phyloP scores from a whole-genome alignment of 2,888 invertebrate genomes.

The Plagodis pulveraria region DNA sequence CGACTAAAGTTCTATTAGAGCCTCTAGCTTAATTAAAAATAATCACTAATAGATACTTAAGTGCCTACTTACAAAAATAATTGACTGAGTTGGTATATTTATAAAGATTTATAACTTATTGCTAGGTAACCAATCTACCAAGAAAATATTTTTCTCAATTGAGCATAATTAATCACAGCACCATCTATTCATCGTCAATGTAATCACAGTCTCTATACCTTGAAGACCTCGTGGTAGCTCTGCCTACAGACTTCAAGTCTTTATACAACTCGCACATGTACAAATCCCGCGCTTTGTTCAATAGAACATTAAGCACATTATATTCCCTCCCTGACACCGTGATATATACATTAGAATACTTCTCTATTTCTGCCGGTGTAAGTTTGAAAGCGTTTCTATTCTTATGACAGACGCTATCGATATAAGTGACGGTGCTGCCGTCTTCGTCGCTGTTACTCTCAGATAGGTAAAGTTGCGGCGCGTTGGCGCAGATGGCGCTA shows the following conservation, averaged over 20 bases:
- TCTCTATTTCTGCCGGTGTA: slow-evolving; percentile 53
- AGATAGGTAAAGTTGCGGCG: slow-evolving; percentile 12
- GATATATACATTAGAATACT: slow-evolving; percentile 52
- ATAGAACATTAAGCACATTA: slow-evolving; percentile 55
- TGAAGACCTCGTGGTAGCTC: slow-evolving; percentile 42
- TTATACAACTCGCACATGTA: slow-evolving; percentile 57
- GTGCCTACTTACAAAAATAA: too few species aligned
- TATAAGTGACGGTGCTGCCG: slow-evolving; percentile 50
- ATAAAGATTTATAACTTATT: too few species aligned
- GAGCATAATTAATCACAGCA: neutral
- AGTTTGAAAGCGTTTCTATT: slow-evolving; percentile 39
- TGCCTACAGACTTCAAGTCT: slow-evolving; percentile 56
- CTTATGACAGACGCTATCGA: slow-evolving; percentile 32
- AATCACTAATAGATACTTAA: too few species aligned
- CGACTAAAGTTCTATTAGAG: too few species aligned
- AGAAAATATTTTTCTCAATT: neutral
- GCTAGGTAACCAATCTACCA: neutral
- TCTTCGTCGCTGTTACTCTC: slow-evolving; percentile 33
- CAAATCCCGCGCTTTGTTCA: slow-evolving; percentile 59
- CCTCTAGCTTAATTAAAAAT: too few species aligned
- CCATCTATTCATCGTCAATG: neutral
- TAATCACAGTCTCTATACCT: neutral
- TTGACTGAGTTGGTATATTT: too few species aligned
- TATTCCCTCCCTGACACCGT: slow-evolving; percentile 45
- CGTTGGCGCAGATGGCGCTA: slow-evolving; percentile 44